Percentiles rank a stretch among this genome's conserved stretches.
phyloP scores from a whole-genome alignment of 2,113 vertebrate genomes.

The Phaethon lepturus region DNA sequence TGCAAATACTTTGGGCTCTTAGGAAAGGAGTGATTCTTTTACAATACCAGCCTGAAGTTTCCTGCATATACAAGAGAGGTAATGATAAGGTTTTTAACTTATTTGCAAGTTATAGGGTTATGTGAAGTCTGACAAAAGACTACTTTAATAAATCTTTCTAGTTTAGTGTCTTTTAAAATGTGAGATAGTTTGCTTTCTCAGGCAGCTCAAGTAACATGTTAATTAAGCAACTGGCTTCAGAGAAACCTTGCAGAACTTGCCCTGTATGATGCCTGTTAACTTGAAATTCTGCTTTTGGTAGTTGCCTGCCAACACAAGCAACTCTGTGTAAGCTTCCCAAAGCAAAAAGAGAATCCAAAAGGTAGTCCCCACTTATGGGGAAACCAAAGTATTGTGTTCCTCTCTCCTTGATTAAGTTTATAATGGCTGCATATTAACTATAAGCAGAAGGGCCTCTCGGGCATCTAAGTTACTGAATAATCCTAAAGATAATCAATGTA shows the following conservation, averaged over 20 bases:
- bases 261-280: not conserved
- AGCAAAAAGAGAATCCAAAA: not conserved
- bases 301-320: not conserved
- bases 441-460: not conserved
- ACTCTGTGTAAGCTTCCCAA: not conserved
- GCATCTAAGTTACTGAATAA: not conserved
- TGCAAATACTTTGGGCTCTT: not conserved
- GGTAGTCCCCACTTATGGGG: not conserved
- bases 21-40: not conserved
- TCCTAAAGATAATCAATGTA: not conserved
- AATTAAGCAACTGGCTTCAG: not conserved
- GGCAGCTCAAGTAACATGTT: not conserved
- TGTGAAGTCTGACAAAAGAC: not conserved
- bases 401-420: not conserved
- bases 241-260: slow-evolving; percentile 21
- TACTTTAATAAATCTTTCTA: not conserved
- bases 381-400: not conserved
- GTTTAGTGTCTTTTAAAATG: not conserved
- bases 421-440: not conserved
- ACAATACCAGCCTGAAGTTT: not conserved
- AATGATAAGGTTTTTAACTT: not conserved
- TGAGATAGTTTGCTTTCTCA: not conserved
- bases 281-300: slow-evolving; percentile 32
- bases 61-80: not conserved
- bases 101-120: not conserved